Percentiles rank a stretch among this genome's conserved stretches.
phyloP scores from a whole-genome alignment of 92 coral and sea anemone species.

The Actinostola sp. region DNA sequence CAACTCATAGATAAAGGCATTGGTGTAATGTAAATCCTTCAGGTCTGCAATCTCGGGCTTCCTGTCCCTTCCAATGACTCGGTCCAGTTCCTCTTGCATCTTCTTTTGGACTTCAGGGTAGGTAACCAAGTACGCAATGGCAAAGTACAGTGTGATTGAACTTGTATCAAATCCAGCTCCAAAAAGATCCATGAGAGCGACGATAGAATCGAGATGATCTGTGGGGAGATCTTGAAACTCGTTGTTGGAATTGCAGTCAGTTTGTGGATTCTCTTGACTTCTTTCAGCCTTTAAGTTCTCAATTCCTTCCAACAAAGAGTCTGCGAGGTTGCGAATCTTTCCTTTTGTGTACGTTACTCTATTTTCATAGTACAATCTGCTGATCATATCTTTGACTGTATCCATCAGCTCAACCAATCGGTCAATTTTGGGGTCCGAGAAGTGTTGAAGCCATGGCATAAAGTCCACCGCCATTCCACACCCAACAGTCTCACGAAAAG shows the following conservation, averaged over 20 bases:
- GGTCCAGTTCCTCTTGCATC: constrained; percentile 72
- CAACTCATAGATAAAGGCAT: constrained; percentile 68
- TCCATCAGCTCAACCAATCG: constrained; percentile 17
- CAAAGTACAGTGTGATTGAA: constrained; percentile 60
- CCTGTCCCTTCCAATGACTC: constrained; percentile 50
- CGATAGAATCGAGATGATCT: constrained; percentile 37
- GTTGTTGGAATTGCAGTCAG: constrained; percentile 26
- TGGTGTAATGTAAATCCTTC: constrained; percentile 54
- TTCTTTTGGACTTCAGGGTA: constrained; percentile 62
- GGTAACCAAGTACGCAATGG: constrained; percentile 62
- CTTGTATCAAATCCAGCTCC: constrained; percentile 76
- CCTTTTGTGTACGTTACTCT: constrained; percentile 59
- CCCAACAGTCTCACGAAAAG: constrained; percentile 45
- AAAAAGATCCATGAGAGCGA: constrained; percentile 57
- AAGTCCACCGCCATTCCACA: constrained; percentile 59
- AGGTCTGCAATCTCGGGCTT: constrained; percentile 61
- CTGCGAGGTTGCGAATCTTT: constrained; percentile 72
- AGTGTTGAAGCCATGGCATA: constrained; percentile 63
- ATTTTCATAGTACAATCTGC: constrained; percentile 52
- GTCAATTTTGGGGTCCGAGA: constrained; percentile 48
- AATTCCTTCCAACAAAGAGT: constrained; percentile 55
- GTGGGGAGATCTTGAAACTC: constrained; percentile 24
- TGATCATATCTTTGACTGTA: constrained; percentile 10
- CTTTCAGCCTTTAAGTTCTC: constrained; percentile 31
- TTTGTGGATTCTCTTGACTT: not conserved